A percentile compares a stretch with the other conserved stretches of the same genome.
phyloP scores from a whole-genome alignment of 2,888 invertebrate genomes.

The Pomacea canaliculata region DNA sequence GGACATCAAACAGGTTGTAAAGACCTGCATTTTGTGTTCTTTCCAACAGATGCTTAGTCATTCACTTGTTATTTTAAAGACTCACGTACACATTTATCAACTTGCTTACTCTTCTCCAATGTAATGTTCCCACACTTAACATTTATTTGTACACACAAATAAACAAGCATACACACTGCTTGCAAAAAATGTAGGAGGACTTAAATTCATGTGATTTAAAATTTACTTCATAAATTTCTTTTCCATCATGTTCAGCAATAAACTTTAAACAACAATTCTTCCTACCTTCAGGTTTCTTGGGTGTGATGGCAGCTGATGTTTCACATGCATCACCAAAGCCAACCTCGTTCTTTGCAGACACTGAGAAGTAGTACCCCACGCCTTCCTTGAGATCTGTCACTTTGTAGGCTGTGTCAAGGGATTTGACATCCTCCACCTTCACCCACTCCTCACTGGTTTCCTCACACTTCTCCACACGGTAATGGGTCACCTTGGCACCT shows the following conservation, averaged over 20 bases:
- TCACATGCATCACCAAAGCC: slow-evolving; percentile 39
- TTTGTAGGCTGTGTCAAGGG: slow-evolving; percentile 37
- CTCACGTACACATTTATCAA: too few relatives aligned
- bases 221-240: too few relatives aligned
- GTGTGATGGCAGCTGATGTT: slow-evolving; percentile 36
- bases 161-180: too few relatives aligned
- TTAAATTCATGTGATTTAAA: too few relatives aligned
- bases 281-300: slow-evolving; percentile 40
- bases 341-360: slow-evolving; percentile 58
- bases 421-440: slow-evolving; percentile 37
- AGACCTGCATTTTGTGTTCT: not conserved
- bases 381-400: slow-evolving; percentile 45
- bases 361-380: slow-evolving; percentile 56
- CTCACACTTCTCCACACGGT: slow-evolving; percentile 45
- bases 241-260: too few relatives aligned
- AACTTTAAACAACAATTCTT: too few relatives aligned
- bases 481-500: slow-evolving; percentile 51
- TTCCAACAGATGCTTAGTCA: not conserved
- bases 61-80: too few relatives aligned
- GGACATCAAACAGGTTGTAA: too few relatives aligned
- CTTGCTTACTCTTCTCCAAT: too few relatives aligned
- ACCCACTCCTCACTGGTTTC: slow-evolving; percentile 39
- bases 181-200: too few relatives aligned
- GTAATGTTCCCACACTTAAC: too few relatives aligned
- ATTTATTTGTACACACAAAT: too few relatives aligned